Base-by-base conservation (phyloP, 2,888 invertebrate genomes). In the Onchidella celtica region DNA sequence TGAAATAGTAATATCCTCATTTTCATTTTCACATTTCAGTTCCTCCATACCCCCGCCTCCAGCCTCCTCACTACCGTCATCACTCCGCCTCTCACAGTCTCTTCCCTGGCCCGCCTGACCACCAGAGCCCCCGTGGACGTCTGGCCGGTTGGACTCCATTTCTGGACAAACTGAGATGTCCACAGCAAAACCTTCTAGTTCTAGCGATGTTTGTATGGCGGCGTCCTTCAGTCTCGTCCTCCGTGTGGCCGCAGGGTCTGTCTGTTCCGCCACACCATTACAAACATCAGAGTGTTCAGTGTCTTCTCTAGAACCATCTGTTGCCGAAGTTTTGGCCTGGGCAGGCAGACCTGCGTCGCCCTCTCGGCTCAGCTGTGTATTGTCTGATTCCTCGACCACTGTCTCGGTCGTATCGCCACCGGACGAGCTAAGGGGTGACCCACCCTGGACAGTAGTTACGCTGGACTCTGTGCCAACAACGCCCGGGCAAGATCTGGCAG, bases 201-300 rank as follows among this genome's bases (percentile, higher is more conserved):
- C 78, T 3, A 70, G 29, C 6, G 70, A 70, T n/a, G 78, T 79
- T n/a, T 79, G 78, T 6, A 70, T 21, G 0, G 61, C 70, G 3
- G 70, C 61, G 63, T 70, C 78, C 14, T 38, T 57, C 40, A 79
- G 32, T 29, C 2, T 70, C 1, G 34, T n/a, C 40, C n/a, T 66
- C 38, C 55, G 24, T 27, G 2, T 40, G 17, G 14, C 2, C 21
- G 40, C 21, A 14, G 29, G 70, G 2, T 27, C 2, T 27, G n/a
- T n/a, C 14, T n/a, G 9, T 11, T 36, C 68, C n/a, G 2, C 21
- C 14, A n/a, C 2, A 4, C n/a, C 4, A 3, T 59, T 3, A 59
- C n/a, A 24, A 4, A 4, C 59, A 24, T 59, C 59, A 6, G n/a
- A 24, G 59, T 3, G 3, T 27, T 59, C 59, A 11, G 59, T 6